A percentile compares a stretch with the other conserved stretches of the same genome.
Evolutionary conservation across 2,797 vertebrate genomes (phyloP).

Genomic region (Alosa sapidissima): DNA sequence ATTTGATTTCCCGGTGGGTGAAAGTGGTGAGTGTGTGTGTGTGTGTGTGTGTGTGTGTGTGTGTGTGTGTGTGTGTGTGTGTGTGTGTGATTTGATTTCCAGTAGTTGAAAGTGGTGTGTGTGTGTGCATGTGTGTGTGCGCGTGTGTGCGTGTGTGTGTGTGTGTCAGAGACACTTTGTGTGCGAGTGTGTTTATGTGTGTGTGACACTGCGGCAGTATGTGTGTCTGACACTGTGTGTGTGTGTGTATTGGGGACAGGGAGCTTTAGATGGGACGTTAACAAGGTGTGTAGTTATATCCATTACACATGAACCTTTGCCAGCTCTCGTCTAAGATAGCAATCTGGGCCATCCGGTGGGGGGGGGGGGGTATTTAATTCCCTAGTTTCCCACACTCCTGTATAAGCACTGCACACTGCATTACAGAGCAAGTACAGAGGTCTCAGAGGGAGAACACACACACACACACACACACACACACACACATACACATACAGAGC

Average conservation of each 20-base stretch:
- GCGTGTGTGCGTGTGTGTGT: no score
- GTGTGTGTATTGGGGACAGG: background rate
- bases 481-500: background rate
- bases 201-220: background rate
- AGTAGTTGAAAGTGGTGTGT: no score
- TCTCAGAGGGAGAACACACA: background rate
- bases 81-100: constrained; percentile 18
- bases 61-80: background rate
- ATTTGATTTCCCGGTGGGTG: constrained; percentile 70
- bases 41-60: background rate
- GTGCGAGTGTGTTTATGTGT: background rate
- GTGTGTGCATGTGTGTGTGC: background rate
- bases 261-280: background rate
- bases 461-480: constrained; percentile 1
- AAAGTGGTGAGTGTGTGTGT: constrained; percentile 30
- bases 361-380: background rate
- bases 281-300: background rate
- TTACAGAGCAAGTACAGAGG: background rate
- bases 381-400: background rate
- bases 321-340: background rate
- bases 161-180: no score
- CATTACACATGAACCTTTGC: background rate
- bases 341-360: background rate
- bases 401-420: background rate
- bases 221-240: background rate